Conservation (phyloP, 1,140 invertebrate genomes). For the Batillaria attramentaria region DNA sequence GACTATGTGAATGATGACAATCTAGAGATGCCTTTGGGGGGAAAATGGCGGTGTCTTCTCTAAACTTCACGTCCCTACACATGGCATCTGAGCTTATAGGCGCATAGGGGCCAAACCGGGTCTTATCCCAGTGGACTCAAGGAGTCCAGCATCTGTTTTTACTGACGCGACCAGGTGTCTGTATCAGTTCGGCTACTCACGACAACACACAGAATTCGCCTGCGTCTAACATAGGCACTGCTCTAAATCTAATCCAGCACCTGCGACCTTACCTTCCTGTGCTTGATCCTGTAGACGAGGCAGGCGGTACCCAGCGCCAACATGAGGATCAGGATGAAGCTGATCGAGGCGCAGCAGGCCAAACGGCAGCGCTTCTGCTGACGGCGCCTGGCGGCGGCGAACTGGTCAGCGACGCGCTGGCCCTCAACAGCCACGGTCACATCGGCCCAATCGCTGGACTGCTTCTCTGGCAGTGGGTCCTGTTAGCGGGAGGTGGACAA, state of each 20-base stretch:
- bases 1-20: not conserved
- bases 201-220: not conserved
- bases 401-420: not conserved
- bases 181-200: not conserved
- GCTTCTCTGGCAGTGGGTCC: conserved; percentile 25
- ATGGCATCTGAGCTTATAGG: not conserved
- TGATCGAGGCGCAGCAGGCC: conserved; percentile 23
- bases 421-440: not conserved
- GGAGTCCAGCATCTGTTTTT: not conserved
- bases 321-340: conserved; percentile 20
- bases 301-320: conserved; percentile 20
- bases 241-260: not conserved
- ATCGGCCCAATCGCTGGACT: not conserved
- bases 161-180: not conserved
- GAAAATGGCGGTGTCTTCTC: not conserved
- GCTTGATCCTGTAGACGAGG: conserved; percentile 27
- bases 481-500: not conserved
- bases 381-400: not conserved
- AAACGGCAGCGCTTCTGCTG: conserved; percentile 8
- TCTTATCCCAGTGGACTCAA: not conserved
- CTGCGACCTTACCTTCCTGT: conserved; percentile 8
- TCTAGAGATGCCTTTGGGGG: not conserved
- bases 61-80: not conserved
- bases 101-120: not conserved
- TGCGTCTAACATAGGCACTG: too few species aligned